Evolutionary conservation across 2,797 vertebrate species (phyloP), one percentile per base, ranked within the genome.

Genomic region (Tauraco hartlaubi): DNA sequence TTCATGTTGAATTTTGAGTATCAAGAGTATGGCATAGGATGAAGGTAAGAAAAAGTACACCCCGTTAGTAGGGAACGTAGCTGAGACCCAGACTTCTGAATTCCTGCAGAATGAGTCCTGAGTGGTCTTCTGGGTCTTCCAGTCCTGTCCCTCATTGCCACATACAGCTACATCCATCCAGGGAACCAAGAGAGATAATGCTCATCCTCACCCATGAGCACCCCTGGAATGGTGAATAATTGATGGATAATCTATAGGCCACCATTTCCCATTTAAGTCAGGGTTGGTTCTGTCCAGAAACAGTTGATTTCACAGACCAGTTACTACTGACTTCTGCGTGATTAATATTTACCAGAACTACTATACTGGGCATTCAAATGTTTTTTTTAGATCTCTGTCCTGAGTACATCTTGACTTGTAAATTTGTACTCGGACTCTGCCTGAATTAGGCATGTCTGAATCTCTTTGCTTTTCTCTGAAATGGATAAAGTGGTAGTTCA

Each of bases 161-260:
- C 26, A 7, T 26, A 23, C n/a, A 68, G 33, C 15, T 51, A 1
- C 26, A 23, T 28, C 49, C 0, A 0, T 33, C 20, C 23, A 23
- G n/a, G 29, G 16, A 4, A 39, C 15, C 5, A 28, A 58, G 44
- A 54, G 33, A 13, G 22, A 11, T 68, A 67, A 46, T 0, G 2
- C 25, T 67, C 4, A 5, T 56, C 48, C 25, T 76, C 11, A 22
- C 11, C 14, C 20, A 3, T 11, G n/a, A 68, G 37, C 37, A 25
- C 13, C 26, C 12, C 44, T 56, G 39, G 41, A 85, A 39, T 71
- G 72, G 44, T 1, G 6, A 7, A 35, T 41, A 46, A 39, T 17
- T 26, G n/a, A 26, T 0, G 8, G 31, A 23, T 69, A 31, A 37
- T 21, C 15, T 46, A 4, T 43, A 29, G 33, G 39, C 51, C 43